Base-by-base conservation (phyloP, 37 sponge, comb jelly and placozoan species). In the Tethya wilhelma region DNA sequence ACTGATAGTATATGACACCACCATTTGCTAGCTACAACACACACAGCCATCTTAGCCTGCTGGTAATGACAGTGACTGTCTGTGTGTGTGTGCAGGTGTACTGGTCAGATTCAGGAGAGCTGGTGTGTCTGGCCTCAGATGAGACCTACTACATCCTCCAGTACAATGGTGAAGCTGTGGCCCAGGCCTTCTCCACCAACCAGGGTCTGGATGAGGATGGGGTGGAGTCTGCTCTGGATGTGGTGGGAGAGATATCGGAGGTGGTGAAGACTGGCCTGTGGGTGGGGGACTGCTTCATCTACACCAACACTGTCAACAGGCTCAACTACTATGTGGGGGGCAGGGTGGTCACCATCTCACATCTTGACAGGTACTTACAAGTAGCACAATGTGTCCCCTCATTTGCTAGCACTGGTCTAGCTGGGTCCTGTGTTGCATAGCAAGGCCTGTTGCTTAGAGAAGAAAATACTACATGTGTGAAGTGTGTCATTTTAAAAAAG, bases 211-310 rank as follows among this genome's bases (percentile, higher is more conserved):
- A 89, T 36, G 94, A 94, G 39, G 97, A 97, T 63, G 97, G 97
- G 0, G 59, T 97, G 17, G 92, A 94, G 69, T 73, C 71, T 22
- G 94, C 97, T 2, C 91, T 97, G 67, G 94, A 93, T 58, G 97
- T 94, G 53, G 64, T 90, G 9, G 86, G 82, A 4, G 96, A 95
- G 77, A 78, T 95, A 1, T 70, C 77, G 32, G 96, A 95, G 56
- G 40, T 43, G 20, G 96, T 95, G 55, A 70, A 79, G 69, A 88
- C 94, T 45, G 97, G 94, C n/a, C 42, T 66, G 39, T 97, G 97
- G 97, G 90, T 97, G 23, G 97, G 97, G 22, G 97, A 97, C 86
- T 94, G 97, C 79, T 94, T 97, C 88, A 93, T 97, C 74, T 97
- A 94, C 92, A 97, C 94, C 33, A 97, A 91, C 80, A 55, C 67